phyloP scores from a whole-genome alignment of 2,113 vertebrate species.

The Dromas ardeola region DNA sequence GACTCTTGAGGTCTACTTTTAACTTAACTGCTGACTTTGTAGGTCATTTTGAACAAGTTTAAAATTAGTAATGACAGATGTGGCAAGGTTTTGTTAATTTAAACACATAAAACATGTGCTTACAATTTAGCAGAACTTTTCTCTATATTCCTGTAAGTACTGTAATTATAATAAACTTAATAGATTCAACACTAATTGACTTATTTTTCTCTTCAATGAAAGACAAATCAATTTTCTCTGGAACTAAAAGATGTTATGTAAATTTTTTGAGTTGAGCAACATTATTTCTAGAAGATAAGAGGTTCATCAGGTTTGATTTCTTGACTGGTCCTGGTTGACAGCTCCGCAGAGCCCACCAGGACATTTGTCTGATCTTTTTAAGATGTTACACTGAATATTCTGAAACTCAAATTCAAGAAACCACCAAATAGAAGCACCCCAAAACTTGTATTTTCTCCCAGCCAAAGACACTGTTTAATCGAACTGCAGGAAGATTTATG shows the following conservation, averaged over 20 bases:
- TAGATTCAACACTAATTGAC: background rate
- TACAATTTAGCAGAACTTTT: background rate
- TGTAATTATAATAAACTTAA: background rate
- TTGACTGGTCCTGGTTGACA: background rate
- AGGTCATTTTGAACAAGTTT: background rate
- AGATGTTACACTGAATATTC: background rate
- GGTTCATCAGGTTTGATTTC: background rate
- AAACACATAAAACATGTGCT: background rate
- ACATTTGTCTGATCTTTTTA: background rate
- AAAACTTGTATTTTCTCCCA: background rate
- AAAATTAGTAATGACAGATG: background rate
- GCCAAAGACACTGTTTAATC: background rate
- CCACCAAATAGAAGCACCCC: background rate
- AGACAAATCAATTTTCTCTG: background rate
- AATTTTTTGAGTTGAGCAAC: background rate
- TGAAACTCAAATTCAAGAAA: background rate
- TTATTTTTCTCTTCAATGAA: background rate
- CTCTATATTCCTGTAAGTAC: background rate
- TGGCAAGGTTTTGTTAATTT: background rate
- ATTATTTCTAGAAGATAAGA: background rate
- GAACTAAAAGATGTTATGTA: background rate
- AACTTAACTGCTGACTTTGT: background rate
- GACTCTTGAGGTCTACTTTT: background rate
- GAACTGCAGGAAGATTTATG: background rate
- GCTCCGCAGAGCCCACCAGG: background rate